Evolutionary conservation across 2,888 invertebrate species (phyloP), one percentile per base, ranked within the genome.

Genomic region (Napeogenes inachia): DNA sequence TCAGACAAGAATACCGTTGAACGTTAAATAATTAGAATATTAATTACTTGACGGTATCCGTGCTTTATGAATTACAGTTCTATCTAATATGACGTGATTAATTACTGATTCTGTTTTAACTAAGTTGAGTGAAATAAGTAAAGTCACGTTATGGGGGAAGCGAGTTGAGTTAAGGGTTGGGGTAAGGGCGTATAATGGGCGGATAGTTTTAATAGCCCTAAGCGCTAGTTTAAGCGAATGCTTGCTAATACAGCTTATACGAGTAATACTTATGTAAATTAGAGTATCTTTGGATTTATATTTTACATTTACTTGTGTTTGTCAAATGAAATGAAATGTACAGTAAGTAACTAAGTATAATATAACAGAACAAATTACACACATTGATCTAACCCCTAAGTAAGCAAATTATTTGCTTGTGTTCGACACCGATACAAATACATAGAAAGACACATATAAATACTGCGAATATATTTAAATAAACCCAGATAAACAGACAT

Each of bases 41-140:
- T 42, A 66, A 62, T 54, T 60, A 64, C 58, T 67, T 53, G n/a
- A n/a, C n/a, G 45, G 61, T 13, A 47, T 47, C 21, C 59, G 62
- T 62, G 53, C 38, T 35, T 61, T 61, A 59, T 62, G 50, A 58
- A 66, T 65, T 59, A 64, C 61, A 62, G 35, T 62, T 61, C 60
- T 65, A 65, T 68, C 63, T 62, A 56, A 64, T 62, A 60, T 67
- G 60, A 64, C 65, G 58, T 68, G 67, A 68, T 68, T 65, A 65
- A 68, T 68, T 65, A 65, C 64, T 65, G 60, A 63, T 63, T 57
- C 63, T 54, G 35, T 60, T 62, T 59, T 57, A 59, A 55, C 50
- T 62, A 63, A 63, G 63, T 65, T 67, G 59, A 62, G 53, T 57
- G 57, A 59, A 67, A 65, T 61, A 62, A 60, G 63, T 57, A 38